Evolutionary conservation across 2,888 invertebrate genomes (phyloP), one percentile per base, ranked within the genome.

Genomic region (Plebejus argus): DNA sequence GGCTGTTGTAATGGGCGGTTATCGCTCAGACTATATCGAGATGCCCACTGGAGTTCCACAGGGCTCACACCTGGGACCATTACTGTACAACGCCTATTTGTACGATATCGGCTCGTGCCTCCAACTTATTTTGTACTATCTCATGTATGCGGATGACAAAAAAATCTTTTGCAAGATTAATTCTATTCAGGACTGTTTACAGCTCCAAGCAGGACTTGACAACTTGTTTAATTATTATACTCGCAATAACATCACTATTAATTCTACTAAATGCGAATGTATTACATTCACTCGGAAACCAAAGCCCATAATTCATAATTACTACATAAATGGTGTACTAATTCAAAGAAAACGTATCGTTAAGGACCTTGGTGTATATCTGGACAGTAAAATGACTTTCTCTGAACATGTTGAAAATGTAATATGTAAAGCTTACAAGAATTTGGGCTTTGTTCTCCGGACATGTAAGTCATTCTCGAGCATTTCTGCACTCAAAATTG

Each of bases 21-120:
- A 66, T 66, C 66, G 66, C 66, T 66, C 75, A 0, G 76, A 81
- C 53, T 80, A 79, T 49, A 77, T 79, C 76, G 49, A 76, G 5
- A 72, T 81, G 7, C 78, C 79, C 0, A 80, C 80, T 35, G 81
- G 83, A 1, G 82, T 83, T 0, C 83, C 82, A 0, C 84, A 83
- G 18, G 82, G 82, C 3, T 83, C 83, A 1, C 81, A 81, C 70
- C 75, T 83, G 3, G 81, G 82, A 1, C 83, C 82, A 2, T 35
- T 82, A 0, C 78, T 83, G 6, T 81, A 82, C 49, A 81, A 81
- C 33, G 78, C 78, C 1, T 82, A 83, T 56, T 10, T 81, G 12
- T 82, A 78, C 70, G 81, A 81, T 53, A 79, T 82, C 2, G 35
- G 45, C 33, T 77, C 28, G 4, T 79, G 77, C 39, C 72, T 81